Evolutionary conservation across 1,140 invertebrate species (phyloP).

Genomic region (Drosophila triauraria): DNA sequence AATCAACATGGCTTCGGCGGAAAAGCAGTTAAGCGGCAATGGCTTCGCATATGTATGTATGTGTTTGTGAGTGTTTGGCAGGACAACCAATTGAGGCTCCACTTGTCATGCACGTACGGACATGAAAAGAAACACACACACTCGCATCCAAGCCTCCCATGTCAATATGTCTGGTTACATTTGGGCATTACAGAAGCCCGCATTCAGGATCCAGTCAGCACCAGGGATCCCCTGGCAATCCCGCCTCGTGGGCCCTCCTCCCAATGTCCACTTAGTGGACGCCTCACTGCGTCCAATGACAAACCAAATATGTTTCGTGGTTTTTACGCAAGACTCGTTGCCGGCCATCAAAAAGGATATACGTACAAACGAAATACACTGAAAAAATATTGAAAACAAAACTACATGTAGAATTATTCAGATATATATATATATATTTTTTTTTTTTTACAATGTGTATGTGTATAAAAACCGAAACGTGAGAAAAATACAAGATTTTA

Average conservation of each 20-base stretch:
- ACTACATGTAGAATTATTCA: not conserved
- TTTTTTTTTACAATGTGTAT: too few relatives aligned
- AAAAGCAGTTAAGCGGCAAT: conserved; percentile 63
- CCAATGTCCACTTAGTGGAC: conserved; percentile 27
- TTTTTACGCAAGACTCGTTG: conserved; percentile 73
- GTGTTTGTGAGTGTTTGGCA: conserved; percentile 31
- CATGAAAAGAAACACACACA: conserved; percentile 69
- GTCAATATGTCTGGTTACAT: conserved; percentile 77
- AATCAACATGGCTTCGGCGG: conserved; percentile 72
- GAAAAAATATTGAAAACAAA: not conserved
- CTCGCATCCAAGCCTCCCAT: conserved; percentile 57
- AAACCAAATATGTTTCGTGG: conserved; percentile 84
- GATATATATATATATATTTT: too few relatives aligned
- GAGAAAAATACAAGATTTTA: too few relatives aligned
- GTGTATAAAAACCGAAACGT: too few relatives aligned
- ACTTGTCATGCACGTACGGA: conserved; percentile 63
- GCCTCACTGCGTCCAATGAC: conserved; percentile 79
- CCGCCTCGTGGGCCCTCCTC: not conserved
- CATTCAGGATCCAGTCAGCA: conserved; percentile 4
- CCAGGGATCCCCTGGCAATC: not conserved
- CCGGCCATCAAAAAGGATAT: conserved; percentile 24
- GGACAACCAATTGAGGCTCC: conserved; percentile 74
- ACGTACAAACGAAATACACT: conserved; percentile 6
- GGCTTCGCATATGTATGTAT: conserved; percentile 17
- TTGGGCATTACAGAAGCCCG: conserved; percentile 58